phyloP scores from a whole-genome alignment of 2,113 vertebrate genomes.

The Chaetodon auriga region DNA sequence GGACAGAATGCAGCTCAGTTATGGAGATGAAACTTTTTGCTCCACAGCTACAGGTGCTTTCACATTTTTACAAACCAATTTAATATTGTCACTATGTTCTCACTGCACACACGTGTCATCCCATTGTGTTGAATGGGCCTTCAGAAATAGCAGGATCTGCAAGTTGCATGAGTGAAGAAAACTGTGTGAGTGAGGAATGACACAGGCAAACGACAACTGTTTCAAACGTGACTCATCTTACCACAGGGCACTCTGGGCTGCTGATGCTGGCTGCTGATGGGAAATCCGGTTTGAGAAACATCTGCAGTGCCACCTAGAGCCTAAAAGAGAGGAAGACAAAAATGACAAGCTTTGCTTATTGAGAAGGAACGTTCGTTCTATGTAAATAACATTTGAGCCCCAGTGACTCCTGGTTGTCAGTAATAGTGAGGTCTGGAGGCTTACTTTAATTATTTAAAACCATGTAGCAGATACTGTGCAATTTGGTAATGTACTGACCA shows the following conservation, averaged over 20 bases:
- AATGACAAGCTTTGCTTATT: neutral
- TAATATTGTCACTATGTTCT: neutral
- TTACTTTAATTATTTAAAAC: neutral
- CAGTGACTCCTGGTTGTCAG: neutral
- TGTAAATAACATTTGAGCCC: neutral
- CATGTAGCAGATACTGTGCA: conserved; percentile 9
- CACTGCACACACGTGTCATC: neutral
- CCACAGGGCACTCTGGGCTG: conserved; percentile 47
- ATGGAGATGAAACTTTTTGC: neutral
- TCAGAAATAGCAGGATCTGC: neutral
- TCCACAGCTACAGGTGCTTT: neutral
- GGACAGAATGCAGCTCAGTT: no score
- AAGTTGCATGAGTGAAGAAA: neutral
- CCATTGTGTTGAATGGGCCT: neutral
- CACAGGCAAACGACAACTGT: neutral
- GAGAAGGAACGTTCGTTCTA: neutral
- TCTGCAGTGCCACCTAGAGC: conserved; percentile 51
- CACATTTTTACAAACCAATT: neutral
- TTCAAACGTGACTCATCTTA: conserved; percentile 32
- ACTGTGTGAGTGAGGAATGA: neutral
- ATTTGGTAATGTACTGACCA: neutral
- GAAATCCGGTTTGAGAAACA: conserved; percentile 31
- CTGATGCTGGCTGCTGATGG: conserved; percentile 45
- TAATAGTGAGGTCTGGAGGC: conserved; percentile 5
- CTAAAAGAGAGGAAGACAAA: conserved; percentile 22